These are phyloP conservation scores for Poeciliopsis occidentalis DNA, from an alignment of 2,113 vertebrate genomes.

Conservation along the genomic window DNA sequence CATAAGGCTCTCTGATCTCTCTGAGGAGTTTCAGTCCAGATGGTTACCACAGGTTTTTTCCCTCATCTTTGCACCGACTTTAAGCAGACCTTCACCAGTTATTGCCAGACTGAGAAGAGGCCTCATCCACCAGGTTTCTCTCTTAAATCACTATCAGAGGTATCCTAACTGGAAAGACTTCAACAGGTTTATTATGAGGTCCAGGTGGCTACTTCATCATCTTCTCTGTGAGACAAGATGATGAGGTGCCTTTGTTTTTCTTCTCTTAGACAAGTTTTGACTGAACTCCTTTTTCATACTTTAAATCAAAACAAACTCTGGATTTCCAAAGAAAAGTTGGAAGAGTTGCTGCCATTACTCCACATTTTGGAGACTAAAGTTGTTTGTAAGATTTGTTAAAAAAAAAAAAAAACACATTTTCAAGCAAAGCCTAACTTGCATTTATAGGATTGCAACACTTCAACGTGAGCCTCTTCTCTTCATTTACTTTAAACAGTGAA, in stretches of 20 bases:
- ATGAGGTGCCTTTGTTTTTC: neutral
- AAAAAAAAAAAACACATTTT: neutral
- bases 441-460: too few relatives aligned
- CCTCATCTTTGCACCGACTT: neutral
- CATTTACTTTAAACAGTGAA: neutral
- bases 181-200: neutral
- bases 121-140: neutral
- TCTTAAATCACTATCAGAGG: neutral
- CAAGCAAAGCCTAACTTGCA: neutral
- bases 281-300: neutral
- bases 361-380: neutral
- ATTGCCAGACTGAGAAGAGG: neutral
- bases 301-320: neutral
- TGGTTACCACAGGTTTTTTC: neutral
- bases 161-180: neutral
- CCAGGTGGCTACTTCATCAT: neutral
- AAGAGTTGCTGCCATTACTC: neutral
- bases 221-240: neutral
- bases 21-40: neutral
- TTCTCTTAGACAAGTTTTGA: neutral
- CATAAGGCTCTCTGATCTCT: neutral
- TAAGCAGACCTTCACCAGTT: neutral
- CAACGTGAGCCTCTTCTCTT: conserved; percentile 5
- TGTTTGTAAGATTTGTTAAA: neutral
- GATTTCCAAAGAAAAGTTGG: neutral